Evolutionary conservation across 2,888 invertebrate species (phyloP).

Genomic region (Pachymerium ferrugineum): DNA sequence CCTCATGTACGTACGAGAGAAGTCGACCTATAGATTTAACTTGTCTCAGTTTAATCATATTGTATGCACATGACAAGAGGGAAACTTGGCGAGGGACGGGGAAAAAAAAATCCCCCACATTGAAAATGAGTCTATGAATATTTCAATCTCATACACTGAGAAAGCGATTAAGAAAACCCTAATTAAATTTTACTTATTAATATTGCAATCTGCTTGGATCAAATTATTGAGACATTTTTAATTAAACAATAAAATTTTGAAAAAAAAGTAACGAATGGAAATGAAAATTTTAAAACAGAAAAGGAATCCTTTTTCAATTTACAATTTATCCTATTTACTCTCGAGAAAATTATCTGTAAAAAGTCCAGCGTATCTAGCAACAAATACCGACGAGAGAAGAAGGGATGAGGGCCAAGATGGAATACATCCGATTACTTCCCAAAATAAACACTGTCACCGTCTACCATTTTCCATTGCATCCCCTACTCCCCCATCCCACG

Average conservation of each 20-base stretch:
- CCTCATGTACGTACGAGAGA: not conserved
- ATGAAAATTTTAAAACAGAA: no score
- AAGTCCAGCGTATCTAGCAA: slow-evolving; percentile 4
- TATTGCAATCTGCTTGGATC: not conserved
- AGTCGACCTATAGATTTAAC: not conserved
- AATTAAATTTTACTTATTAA: slow-evolving; percentile 27
- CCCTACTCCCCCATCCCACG: not conserved
- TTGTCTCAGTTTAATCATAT: not conserved
- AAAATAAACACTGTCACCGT: slow-evolving; percentile 17
- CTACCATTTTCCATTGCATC: slow-evolving; percentile 10
- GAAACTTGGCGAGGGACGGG: no score
- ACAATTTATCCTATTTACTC: slow-evolving; percentile 1
- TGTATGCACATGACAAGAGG: not conserved
- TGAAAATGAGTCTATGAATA: not conserved
- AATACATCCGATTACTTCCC: slow-evolving; percentile 20
- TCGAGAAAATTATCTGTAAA: not conserved
- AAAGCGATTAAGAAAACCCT: not conserved
- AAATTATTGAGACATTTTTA: slow-evolving; percentile 9
- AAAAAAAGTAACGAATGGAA: no score
- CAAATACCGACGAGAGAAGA: not conserved
- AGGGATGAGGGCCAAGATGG: slow-evolving; percentile 1
- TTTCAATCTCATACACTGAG: not conserved
- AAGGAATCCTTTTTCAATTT: not conserved
- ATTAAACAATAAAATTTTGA: not conserved
- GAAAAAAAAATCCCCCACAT: not conserved